Conservation (phyloP, 2,113 vertebrate genomes). For the Microcebus murinus region DNA sequence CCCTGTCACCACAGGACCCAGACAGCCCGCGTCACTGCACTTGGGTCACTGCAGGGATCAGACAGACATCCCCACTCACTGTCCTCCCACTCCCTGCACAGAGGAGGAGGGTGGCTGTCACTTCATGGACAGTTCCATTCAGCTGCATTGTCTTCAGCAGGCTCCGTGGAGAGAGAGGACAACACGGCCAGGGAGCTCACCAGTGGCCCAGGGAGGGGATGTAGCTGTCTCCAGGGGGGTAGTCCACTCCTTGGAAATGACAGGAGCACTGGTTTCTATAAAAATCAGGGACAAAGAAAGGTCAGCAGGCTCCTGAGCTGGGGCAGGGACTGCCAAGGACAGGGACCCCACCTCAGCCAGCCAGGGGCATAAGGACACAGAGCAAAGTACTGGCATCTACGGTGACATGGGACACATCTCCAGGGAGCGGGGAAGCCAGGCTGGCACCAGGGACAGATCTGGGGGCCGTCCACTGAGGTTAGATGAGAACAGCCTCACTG, state of each 20-base stretch:
- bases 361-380: not conserved
- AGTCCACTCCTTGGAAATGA: conserved; percentile 93
- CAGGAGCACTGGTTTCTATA: conserved; percentile 95
- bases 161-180: not conserved
- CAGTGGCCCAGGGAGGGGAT: conserved; percentile 95
- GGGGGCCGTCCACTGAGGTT: not conserved
- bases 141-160: not conserved
- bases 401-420: not conserved
- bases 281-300: not conserved
- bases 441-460: not conserved
- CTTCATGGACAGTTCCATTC: not conserved
- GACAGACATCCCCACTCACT: not conserved
- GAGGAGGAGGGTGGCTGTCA: not conserved
- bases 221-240: conserved; percentile 93
- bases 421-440: not conserved
- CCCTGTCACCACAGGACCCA: not conserved
- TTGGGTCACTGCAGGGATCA: not conserved
- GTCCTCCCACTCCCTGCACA: not conserved
- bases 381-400: not conserved
- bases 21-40: rapidly evolving
- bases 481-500: not conserved
- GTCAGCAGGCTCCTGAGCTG: not conserved
- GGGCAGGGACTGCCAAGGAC: not conserved
- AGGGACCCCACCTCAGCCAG: not conserved
- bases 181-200: conserved; percentile 86